Percentiles rank a stretch among this genome's conserved stretches.
phyloP scores from a whole-genome alignment of 2,888 invertebrate species.

The Didymodactylos carnosus region DNA sequence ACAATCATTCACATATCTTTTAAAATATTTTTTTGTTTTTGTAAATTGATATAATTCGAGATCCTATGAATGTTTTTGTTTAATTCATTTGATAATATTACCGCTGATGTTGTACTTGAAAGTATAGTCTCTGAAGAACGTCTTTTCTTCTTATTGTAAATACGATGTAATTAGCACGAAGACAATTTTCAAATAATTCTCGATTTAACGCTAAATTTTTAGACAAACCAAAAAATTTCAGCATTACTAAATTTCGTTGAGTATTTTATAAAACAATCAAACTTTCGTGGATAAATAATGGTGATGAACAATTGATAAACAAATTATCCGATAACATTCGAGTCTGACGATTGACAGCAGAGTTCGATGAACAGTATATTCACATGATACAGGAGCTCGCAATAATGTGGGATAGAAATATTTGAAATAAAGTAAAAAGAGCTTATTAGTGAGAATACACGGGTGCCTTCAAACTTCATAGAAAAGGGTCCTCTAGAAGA shows the following conservation, averaged over 20 bases:
- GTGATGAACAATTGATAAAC: not conserved
- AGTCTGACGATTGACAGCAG: slow-evolving; percentile 85
- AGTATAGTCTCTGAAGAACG: too few relatives aligned
- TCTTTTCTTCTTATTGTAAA: too few relatives aligned
- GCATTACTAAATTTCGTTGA: slow-evolving; percentile 71
- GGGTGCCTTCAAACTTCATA: too few relatives aligned
- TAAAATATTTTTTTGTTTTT: too few relatives aligned
- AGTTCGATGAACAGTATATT: slow-evolving; percentile 77
- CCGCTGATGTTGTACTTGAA: too few relatives aligned
- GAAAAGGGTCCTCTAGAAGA: too few relatives aligned
- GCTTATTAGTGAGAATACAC: too few relatives aligned
- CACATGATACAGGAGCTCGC: slow-evolving; percentile 74
- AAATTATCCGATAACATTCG: slow-evolving; percentile 59
- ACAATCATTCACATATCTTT: too few relatives aligned
- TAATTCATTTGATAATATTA: too few relatives aligned
- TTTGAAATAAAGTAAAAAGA: not conserved
- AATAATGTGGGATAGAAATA: slow-evolving; percentile 46
- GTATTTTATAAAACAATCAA: slow-evolving; percentile 54
- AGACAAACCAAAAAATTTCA: slow-evolving; percentile 91
- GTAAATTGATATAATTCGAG: too few relatives aligned
- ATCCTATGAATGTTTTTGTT: too few relatives aligned
- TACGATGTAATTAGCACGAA: too few relatives aligned
- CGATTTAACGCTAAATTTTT: slow-evolving; percentile 58
- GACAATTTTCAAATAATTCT: slow-evolving; percentile 29
- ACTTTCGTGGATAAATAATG: not conserved